These are phyloP conservation scores for Callocephalon fimbriatum DNA, from an alignment of 2,113 vertebrate genomes.

Conservation along the genomic window DNA sequence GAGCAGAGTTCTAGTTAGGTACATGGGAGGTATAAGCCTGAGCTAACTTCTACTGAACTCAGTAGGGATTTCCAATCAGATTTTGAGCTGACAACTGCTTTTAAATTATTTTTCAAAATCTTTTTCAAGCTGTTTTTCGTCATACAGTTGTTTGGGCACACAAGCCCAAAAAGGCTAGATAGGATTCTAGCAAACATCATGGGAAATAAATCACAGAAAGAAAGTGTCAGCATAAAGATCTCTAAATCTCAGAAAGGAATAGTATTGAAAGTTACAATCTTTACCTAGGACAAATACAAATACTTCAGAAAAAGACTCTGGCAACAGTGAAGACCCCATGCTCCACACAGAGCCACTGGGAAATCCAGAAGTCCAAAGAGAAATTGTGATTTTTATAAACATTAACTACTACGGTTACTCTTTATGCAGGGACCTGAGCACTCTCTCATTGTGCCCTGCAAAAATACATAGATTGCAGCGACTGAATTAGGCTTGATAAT, in stretches of 20 bases:
- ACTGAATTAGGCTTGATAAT: neutral
- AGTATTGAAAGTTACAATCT: neutral
- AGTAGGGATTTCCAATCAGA: neutral
- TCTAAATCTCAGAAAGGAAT: neutral
- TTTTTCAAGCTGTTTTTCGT: neutral
- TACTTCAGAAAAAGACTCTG: neutral
- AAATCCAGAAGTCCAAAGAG: neutral
- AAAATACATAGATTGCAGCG: neutral
- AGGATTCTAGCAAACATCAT: neutral
- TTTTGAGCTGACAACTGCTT: neutral
- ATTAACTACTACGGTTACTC: neutral
- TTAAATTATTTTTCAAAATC: neutral
- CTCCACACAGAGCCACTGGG: neutral
- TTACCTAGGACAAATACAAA: neutral
- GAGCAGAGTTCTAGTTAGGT: neutral
- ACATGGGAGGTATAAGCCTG: rapidly evolving
- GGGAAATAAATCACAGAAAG: neutral
- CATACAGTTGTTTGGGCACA: neutral
- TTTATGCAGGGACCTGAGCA: neutral
- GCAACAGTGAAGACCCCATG: rapidly evolving
- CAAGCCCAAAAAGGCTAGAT: neutral
- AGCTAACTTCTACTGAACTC: neutral
- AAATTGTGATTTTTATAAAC: neutral
- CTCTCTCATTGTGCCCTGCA: neutral
- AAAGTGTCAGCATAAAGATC: neutral